These are phyloP conservation scores for Agrilus biguttatus DNA, from an alignment of 2,888 invertebrate genomes.

Conservation along the genomic window DNA sequence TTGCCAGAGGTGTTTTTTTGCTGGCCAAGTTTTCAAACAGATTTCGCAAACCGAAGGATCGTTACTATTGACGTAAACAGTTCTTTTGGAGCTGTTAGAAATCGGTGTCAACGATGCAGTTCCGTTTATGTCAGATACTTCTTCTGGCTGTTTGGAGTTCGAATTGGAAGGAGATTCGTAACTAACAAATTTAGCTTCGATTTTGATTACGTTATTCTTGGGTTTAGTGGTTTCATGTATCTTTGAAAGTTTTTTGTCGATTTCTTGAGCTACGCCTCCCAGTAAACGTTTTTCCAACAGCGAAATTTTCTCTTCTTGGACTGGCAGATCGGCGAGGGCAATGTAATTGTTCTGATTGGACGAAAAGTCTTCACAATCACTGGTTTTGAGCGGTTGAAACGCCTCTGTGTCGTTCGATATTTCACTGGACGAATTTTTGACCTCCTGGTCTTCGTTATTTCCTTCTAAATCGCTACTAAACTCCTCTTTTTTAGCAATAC, in stretches of 20 bases:
- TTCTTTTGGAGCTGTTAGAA: constrained; percentile 28
- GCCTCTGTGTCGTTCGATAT: constrained; percentile 6
- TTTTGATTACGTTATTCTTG: neutral
- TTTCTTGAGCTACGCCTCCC: constrained; percentile 14
- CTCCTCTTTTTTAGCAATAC: constrained; percentile 1
- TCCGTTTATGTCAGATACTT: neutral
- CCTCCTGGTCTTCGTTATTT: constrained; percentile 10
- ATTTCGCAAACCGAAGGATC: constrained; percentile 36
- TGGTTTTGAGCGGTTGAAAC: constrained; percentile 4
- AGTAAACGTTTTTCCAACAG: constrained; percentile 24
- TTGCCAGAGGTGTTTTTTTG: constrained; percentile 45
- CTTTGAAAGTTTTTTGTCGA: neutral
- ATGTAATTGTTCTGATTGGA: constrained; percentile 1
- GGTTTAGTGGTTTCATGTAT: neutral
- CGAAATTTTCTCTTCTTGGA: constrained; percentile 17
- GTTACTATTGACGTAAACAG: constrained; percentile 38
- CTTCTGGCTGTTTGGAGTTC: neutral
- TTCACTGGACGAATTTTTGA: constrained; percentile 10
- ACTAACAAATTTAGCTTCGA: neutral
- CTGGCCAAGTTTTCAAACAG: constrained; percentile 45
- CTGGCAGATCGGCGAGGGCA: neutral
- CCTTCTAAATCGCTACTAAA: constrained; percentile 8
- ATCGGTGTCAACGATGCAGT: constrained; percentile 11
- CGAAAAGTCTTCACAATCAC: constrained; percentile 6
- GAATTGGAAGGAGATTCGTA: too few relatives aligned